Evolutionary conservation across 53 echinoderm and acorn worm species (phyloP), one percentile per base, ranked within the genome.

Genomic region (Temnopleurus reevesii): DNA sequence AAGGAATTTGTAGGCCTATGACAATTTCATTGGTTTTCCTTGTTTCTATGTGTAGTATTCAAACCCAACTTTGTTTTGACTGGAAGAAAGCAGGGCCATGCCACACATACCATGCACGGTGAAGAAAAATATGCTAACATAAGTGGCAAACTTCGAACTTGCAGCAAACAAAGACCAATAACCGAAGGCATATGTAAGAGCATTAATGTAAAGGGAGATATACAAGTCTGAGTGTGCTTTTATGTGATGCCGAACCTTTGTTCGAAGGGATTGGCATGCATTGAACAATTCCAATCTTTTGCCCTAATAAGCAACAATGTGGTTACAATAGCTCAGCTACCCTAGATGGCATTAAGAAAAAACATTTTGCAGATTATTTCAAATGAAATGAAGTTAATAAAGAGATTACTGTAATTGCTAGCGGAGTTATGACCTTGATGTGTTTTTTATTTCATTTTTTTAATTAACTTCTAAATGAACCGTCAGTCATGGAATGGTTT

Each of bases 291-390:
- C 41, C 71, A 71, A 71, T 71, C 71, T 23, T 0, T 71, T 71
- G 71, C 71, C 71, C 71, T 41, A 71, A 41, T n/a, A 41, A 71
- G 23, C 71, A 71, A 71, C n/a, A 41, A 71, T 21, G 21, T 19
- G n/a, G 41, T 71, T 12, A 71, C 71, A 36, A 71, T 36, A 71
- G 23, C 71, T 38, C 41, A 3, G 41, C 2, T 12, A 63, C 63
- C 30, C 30, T 63, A 63, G 34, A 63, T 63, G 63, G 13, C 33
- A 12, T 33, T 8, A 15, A 31, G 63, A 63, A 15, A 31, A 34
- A 63, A 63, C 63, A n/a, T 63, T 8, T 41, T 8, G 21, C 19
- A 6, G 41, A 41, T 36, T 71, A 9, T 2, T 38, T 71, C 71
- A n/a, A 71, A n/a, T 3, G 12, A 41, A 41, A 41, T 71, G 30